Base-by-base conservation (phyloP, 1,140 invertebrate genomes). In the Drosophila arawakana region DNA sequence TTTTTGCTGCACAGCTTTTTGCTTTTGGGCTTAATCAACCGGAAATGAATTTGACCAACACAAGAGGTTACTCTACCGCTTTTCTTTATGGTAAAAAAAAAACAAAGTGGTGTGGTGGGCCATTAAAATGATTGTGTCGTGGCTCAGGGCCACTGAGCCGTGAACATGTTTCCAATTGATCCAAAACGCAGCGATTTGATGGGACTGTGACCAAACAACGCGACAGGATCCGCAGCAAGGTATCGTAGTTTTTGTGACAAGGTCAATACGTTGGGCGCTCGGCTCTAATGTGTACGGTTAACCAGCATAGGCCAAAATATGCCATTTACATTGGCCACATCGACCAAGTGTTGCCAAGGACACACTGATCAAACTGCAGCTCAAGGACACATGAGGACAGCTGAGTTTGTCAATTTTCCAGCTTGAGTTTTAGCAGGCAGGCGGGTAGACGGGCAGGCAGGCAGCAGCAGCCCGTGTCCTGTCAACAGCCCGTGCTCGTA, bases 41-140 rank as follows among this genome's bases (percentile, higher is more conserved):
- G 85, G 85, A 89, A 89, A 55, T 90, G 70, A 90, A 89, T 89
- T 89, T 90, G 85, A 90, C 85, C 85, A 89, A 89, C 85, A 89
- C 85, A 90, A 89, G 85, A 77, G 85, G 78, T 62, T 81, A 30
- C 25, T 30, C 25, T 30, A 30, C 25, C 25, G 54, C 61, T 43
- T 66, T 69, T 54, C 43, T 55, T 68, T 67, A 15, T 50, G 62
- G 49, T 8, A 50, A 8, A 43, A 43, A 15, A 30, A 30, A 30
- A 30, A 25, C 2, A n/a, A 54, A 50, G 34, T 50, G 55, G 49
- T 69, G 73, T 70, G 76, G 80, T 78, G 68, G 69, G 73, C 83
- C 77, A 86, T 88, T 86, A 80, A 63, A 73, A 72, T 73, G 73
- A 89, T 83, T 88, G 75, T 81, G 80, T 41, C 73, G 46, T 43